Evolutionary conservation across 2,888 invertebrate genomes (phyloP), one percentile per base, ranked within the genome.

Genomic region (Aspidiotus destructor): DNA sequence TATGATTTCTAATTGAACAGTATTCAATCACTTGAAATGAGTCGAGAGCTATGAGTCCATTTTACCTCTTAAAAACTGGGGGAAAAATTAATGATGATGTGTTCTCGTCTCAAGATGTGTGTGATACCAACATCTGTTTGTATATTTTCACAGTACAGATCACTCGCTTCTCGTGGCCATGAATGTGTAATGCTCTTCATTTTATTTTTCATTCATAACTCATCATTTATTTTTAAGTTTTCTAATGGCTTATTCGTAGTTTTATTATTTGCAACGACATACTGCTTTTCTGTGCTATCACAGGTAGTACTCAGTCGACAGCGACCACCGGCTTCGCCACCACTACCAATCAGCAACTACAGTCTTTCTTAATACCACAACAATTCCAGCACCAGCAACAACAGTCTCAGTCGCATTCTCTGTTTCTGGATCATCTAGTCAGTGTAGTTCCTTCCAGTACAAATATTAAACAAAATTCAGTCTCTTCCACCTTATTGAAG

Each of bases 391-490:
- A 64, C 10, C 64, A 60, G 60, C 61, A 67, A 17, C 44, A 57
- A 28, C 65, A 57, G 48, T 40, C 61, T 41, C 41, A 41, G 48
- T 48, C 65, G 15, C 58, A 67, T 48, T 67, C 65, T 44, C 28
- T 60, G 17, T 57, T 60, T 67, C 41, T 67, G 65, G 60, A 67
- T 67, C 57, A 67, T 67, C 65, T 67, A 67, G 65, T 67, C 65
- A 58, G 58, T 57, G 44, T 60, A 16, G 57, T 53, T 58, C 41
- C 65, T 62, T 40, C 62, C 44, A 41, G 9, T 42, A 48, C 28
- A 62, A 44, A 57, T n/a, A 28, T 40, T 40, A 67, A 67, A 48
- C 57, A 67, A 67, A 57, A 67, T n/a, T 41, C 61, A 41, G 61
- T 53, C n/a, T 40, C 62, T 41, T 62, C 62, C 8, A 40, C 63